Conservation (phyloP, 2,888 invertebrate species). For the Linyphia triangularis region DNA sequence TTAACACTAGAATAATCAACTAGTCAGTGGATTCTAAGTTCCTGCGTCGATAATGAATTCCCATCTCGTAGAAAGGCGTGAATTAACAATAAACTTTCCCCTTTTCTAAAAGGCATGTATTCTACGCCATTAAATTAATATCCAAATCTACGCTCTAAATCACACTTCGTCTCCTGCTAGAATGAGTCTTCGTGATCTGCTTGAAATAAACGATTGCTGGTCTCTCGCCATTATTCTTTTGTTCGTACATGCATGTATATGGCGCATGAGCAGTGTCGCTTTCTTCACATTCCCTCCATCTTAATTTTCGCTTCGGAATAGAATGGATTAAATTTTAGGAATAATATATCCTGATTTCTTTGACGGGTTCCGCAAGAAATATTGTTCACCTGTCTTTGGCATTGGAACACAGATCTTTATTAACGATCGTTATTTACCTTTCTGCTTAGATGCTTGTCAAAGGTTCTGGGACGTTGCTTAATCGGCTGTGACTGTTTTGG, state of each 20-base stretch:
- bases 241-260: conserved; percentile 45
- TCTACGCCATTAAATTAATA: conserved; percentile 63
- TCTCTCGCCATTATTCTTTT: conserved; percentile 36
- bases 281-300: conserved; percentile 16
- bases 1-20: conserved; percentile 44
- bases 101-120: conserved; percentile 36
- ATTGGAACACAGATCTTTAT: conserved; percentile 48
- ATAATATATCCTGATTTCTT: conserved; percentile 35
- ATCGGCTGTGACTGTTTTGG: conserved; percentile 8
- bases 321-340: conserved; percentile 27
- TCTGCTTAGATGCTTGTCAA: conserved; percentile 32
- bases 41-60: conserved; percentile 46
- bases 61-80: conserved; percentile 16
- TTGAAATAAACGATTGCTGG: conserved; percentile 43
- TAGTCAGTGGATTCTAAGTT: conserved; percentile 6
- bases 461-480: conserved; percentile 14
- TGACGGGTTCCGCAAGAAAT: conserved; percentile 33
- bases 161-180: conserved; percentile 7
- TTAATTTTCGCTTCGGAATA: conserved; percentile 23
- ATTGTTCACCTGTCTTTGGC: neutral
- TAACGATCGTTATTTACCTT: conserved; percentile 42
- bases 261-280: neutral
- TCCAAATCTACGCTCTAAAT: conserved; percentile 48
- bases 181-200: conserved; percentile 44
- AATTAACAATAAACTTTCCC: conserved; percentile 49